A percentile compares a stretch with the other conserved stretches of the same genome.
These are phyloP conservation scores for Oceanites oceanicus DNA, from an alignment of 2,113 vertebrate genomes.

Conservation along the genomic window DNA sequence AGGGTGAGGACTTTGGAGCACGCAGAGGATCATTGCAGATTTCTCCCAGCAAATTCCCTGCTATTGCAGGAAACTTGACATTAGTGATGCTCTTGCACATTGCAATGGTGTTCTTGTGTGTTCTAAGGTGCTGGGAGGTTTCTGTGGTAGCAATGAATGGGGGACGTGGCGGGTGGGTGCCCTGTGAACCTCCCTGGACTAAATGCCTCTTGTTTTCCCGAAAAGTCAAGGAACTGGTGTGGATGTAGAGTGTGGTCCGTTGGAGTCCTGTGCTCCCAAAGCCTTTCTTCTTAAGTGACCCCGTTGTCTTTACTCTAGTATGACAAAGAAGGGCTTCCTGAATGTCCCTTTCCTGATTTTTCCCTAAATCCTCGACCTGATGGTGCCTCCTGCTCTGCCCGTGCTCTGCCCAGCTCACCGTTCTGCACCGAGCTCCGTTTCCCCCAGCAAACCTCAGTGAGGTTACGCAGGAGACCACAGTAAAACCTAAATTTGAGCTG, in stretches of 20 bases:
- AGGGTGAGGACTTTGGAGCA: neutral
- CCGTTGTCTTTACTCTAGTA: neutral
- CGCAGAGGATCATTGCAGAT: neutral
- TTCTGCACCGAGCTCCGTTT: neutral
- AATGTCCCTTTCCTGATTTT: neutral
- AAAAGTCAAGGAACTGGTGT: neutral
- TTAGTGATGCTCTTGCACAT: neutral
- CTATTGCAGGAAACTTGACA: neutral
- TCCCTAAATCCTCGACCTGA: neutral
- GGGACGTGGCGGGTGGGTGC: neutral
- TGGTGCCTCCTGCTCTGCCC: rapidly evolving
- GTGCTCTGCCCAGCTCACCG: neutral
- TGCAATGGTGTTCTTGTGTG: neutral
- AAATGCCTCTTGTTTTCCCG: neutral
- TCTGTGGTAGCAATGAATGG: neutral
- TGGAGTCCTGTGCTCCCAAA: neutral
- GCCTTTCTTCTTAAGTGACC: neutral
- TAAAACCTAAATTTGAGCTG: neutral
- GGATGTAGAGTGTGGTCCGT: neutral
- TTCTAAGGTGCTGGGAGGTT: neutral
- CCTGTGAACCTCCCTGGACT: neutral
- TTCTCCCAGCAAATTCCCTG: neutral
- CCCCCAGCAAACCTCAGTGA: neutral
- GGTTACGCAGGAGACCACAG: neutral
- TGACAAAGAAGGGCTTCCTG: neutral